A percentile compares a stretch with the other conserved stretches of the same genome.
Conservation (phyloP, 2,113 vertebrate genomes). For the Campylomormyrus tamandua region DNA sequence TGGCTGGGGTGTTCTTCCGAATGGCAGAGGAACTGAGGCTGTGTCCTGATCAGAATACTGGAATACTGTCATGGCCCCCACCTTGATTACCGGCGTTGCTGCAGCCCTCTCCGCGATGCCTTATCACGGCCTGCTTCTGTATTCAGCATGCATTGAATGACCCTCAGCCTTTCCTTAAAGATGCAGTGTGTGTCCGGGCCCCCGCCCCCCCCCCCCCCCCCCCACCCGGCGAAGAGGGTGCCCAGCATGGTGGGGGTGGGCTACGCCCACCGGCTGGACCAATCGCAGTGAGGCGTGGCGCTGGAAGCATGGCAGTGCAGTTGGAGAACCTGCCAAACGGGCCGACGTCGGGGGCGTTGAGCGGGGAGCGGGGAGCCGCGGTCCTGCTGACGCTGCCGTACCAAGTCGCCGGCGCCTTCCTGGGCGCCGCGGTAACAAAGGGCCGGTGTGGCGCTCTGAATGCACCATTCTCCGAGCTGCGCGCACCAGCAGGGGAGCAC, state of each 20-base stretch:
- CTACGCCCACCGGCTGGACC: background rate
- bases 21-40: background rate
- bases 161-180: background rate
- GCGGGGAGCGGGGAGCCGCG: background rate
- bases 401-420: background rate
- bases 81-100: background rate
- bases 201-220: background rate
- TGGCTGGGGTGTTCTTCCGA: background rate
- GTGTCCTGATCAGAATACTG: background rate
- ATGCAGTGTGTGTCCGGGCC: background rate
- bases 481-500: conserved; percentile 65
- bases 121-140: background rate
- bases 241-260: background rate
- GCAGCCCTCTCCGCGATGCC: background rate
- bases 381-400: background rate
- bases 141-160: background rate
- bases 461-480: conserved; percentile 57
- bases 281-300: background rate
- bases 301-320: background rate
- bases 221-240: too few species aligned
- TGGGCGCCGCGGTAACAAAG: conserved; percentile 49
- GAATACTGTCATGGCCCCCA: background rate
- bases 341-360: background rate
- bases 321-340: background rate
- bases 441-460: conserved; percentile 59